Base-by-base conservation (phyloP, 2,113 vertebrate genomes). In the Pelvicachromis taeniatus region DNA sequence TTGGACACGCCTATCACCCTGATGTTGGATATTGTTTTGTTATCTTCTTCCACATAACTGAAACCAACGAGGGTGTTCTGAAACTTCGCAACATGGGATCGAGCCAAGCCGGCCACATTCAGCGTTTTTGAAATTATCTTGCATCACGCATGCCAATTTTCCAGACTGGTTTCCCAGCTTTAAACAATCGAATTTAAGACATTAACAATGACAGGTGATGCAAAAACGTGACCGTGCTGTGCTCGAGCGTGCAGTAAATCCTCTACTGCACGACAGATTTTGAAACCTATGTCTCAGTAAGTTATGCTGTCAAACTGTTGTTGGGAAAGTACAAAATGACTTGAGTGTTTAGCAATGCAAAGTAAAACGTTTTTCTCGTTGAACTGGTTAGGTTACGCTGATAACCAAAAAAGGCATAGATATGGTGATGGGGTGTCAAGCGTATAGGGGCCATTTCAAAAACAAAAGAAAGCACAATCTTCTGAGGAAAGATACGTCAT, bases 81-180 rank as follows among this genome's bases (percentile, higher is more conserved):
- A 56, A 80, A 80, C 29, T 14, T 21, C 1, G 33, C 52, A 84
- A 88, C 29, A 50, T 56, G 65, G 50, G 56, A 77, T 14, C 50
- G 59, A 77, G 19, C 42, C 10, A 9, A n/a, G 19, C 56, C 2
- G 10, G 83, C 52, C 35, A 6, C 2, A 9, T 17, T 77, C 9
- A 5, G 65, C 8, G 1, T 4, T 29, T 45, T 4, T 14, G 29
- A 29, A 38, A 29, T 17, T 16, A 17, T 5, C n/a, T 52, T 45
- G 38, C 11, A 13, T 65, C 73, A 45, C 52, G 54, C 40, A 2
- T 6, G 35, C 77, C 45, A 58, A 88, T 83, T 58, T 80, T 38
- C 55, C 31, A 12, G 80, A 93, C 93, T n/a, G 83, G 90, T 91
- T 81, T n/a, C 6, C 48, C 89, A 26, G 21, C 88, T 59, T 61